These are phyloP conservation scores for Physella acuta DNA, from an alignment of 1,140 invertebrate genomes.

Conservation along the genomic window DNA sequence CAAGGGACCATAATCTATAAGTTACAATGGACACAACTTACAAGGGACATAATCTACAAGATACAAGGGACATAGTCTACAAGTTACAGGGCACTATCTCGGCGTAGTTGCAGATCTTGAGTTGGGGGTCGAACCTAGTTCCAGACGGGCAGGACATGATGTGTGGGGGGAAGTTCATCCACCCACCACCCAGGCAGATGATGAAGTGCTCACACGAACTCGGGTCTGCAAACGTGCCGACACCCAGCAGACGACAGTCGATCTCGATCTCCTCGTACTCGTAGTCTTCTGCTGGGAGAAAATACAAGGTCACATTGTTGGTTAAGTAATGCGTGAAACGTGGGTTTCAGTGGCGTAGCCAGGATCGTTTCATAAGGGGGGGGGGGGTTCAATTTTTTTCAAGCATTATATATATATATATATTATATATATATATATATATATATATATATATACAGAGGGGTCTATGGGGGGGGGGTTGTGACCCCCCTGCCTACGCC, in stretches of 20 bases:
- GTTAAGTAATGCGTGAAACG: not conserved
- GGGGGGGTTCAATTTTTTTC: too few species aligned
- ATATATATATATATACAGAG: not conserved
- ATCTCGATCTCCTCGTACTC: slow-evolving; percentile 18
- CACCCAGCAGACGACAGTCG: slow-evolving; percentile 30
- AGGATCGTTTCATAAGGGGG: not conserved
- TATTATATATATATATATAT: not conserved
- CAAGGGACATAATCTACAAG: too few species aligned
- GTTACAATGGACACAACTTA: too few species aligned
- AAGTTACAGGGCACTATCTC: too few species aligned
- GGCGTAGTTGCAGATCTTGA: slow-evolving; percentile 38
- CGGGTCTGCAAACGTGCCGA: slow-evolving; percentile 33
- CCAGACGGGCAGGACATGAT: slow-evolving; percentile 35
- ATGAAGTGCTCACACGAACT: slow-evolving; percentile 33
- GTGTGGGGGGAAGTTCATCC: slow-evolving; percentile 31
- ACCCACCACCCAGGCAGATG: slow-evolving; percentile 32
- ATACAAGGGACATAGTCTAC: too few species aligned
- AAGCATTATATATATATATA: not conserved
- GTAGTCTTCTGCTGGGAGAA: not conserved
- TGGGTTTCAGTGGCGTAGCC: too few species aligned
- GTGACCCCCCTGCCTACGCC: not conserved
- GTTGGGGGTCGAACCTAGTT: slow-evolving; percentile 32
- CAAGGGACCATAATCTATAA: too few species aligned
- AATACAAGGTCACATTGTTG: not conserved
- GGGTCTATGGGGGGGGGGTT: not conserved